A percentile compares a stretch with the other conserved stretches of the same genome.
Conservation (phyloP, 2,113 vertebrate genomes). For the Corythornis madagascariensis region DNA sequence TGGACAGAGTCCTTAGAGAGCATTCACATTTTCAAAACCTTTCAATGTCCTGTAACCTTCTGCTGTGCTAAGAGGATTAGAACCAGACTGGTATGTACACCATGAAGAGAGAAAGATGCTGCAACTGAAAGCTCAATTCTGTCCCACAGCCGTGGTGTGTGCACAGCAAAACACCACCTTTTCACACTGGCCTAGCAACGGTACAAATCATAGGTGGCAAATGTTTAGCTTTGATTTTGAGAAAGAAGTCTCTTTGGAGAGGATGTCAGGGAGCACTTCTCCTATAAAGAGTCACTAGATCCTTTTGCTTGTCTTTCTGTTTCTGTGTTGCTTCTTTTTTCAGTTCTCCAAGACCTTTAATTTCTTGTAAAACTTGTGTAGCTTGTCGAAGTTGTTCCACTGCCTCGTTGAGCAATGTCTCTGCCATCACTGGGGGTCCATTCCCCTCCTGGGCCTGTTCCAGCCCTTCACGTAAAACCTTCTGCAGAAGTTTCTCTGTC, state of each 20-base stretch:
- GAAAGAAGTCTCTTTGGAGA: not conserved
- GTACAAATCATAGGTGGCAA: conserved; percentile 35
- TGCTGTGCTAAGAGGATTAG: conserved; percentile 52
- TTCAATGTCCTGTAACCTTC: conserved; percentile 37
- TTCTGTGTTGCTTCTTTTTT: conserved; percentile 68
- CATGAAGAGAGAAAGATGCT: conserved; percentile 21
- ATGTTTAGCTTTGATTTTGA: conserved; percentile 6
- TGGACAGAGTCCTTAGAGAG: conserved; percentile 7
- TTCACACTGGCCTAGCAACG: conserved; percentile 33
- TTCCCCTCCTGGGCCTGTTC: conserved; percentile 55
- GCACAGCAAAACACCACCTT: conserved; percentile 38
- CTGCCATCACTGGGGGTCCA: conserved; percentile 53
- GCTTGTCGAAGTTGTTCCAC: conserved; percentile 89
- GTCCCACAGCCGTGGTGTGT: not conserved
- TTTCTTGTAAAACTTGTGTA: conserved; percentile 86
- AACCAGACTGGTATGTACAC: conserved; percentile 21
- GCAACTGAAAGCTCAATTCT: conserved; percentile 37
- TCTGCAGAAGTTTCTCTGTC: conserved; percentile 81
- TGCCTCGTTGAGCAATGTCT: conserved; percentile 83
- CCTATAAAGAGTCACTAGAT: conserved; percentile 84
- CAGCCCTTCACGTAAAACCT: conserved; percentile 61
- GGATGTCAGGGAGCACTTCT: conserved; percentile 78
- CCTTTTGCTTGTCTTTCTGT: conserved; percentile 74
- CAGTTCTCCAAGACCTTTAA: conserved; percentile 79
- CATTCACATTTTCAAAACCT: conserved; percentile 34